Evolutionary conservation across 2,888 invertebrate species (phyloP).

Genomic region (Ashinkailepas kermadecensis): DNA sequence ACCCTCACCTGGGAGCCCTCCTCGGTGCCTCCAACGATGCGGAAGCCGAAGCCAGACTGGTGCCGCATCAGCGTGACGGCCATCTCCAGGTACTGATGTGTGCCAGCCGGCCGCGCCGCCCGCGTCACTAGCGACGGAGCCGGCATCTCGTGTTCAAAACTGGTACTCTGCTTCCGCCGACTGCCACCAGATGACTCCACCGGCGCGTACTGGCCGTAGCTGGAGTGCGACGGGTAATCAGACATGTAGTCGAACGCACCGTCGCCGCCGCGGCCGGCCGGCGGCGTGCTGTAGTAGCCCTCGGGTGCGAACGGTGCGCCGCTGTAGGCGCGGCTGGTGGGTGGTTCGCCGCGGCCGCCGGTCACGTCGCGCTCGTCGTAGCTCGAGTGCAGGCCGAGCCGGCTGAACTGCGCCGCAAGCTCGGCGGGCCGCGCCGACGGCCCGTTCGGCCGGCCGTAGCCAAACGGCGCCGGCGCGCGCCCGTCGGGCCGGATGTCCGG

Average conservation of each 20-base stretch:
- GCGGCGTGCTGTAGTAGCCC: slow-evolving; percentile 35
- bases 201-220: slow-evolving; percentile 37
- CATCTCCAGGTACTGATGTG: slow-evolving; percentile 53
- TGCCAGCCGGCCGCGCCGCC: slow-evolving; percentile 29
- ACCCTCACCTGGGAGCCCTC: slow-evolving; percentile 77
- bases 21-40: slow-evolving; percentile 96
- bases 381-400: slow-evolving; percentile 15
- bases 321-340: slow-evolving; percentile 35
- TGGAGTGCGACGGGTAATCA: slow-evolving; percentile 38
- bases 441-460: slow-evolving; percentile 2
- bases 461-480: neutral
- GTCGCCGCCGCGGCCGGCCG: slow-evolving; percentile 33
- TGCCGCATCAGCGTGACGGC: slow-evolving; percentile 77
- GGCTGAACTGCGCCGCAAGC: slow-evolving; percentile 15
- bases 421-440: neutral
- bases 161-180: slow-evolving; percentile 52
- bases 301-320: slow-evolving; percentile 44
- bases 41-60: slow-evolving; percentile 92
- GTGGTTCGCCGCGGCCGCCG: neutral
- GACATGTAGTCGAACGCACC: neutral
- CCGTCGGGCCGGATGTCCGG: too few species aligned
- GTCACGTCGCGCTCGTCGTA: slow-evolving; percentile 2
- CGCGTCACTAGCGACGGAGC: slow-evolving; percentile 34
- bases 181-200: slow-evolving; percentile 26
- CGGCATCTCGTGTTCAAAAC: slow-evolving; percentile 54